Conservation (phyloP, 1,140 invertebrate genomes). For the Panagrolaimus sp. region DNA sequence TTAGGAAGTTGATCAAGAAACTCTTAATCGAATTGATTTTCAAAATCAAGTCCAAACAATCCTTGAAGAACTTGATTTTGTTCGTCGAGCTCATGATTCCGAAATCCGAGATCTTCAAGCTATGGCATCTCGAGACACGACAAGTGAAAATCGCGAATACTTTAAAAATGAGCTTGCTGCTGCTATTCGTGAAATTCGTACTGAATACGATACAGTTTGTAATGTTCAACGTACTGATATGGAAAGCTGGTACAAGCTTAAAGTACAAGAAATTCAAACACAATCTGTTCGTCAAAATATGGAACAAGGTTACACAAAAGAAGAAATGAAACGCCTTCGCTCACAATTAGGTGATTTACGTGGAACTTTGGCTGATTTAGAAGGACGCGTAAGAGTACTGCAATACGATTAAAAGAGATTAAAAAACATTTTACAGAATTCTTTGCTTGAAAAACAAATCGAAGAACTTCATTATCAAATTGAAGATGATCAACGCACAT, state of each 20-base stretch:
- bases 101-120: constrained; percentile 64
- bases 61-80: constrained; percentile 58
- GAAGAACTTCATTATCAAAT: constrained; percentile 62
- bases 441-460: constrained; percentile 62
- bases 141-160: constrained; percentile 63
- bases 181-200: constrained; percentile 64
- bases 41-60: constrained; percentile 59
- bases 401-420: neutral
- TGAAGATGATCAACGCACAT: constrained; percentile 60
- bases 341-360: constrained; percentile 61
- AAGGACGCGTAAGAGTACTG: constrained; percentile 60
- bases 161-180: constrained; percentile 63
- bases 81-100: constrained; percentile 56
- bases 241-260: constrained; percentile 59
- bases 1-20: constrained; percentile 58
- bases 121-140: constrained; percentile 63
- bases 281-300: constrained; percentile 63
- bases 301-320: constrained; percentile 62
- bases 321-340: constrained; percentile 63
- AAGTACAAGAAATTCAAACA: constrained; percentile 64
- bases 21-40: constrained; percentile 57
- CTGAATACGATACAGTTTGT: constrained; percentile 62
- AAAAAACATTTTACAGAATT: constrained; percentile 57
- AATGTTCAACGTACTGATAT: constrained; percentile 61
- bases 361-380: constrained; percentile 62